Evolutionary conservation across 1,140 invertebrate genomes (phyloP).

Genomic region (Acromyrmex echinatior): DNA sequence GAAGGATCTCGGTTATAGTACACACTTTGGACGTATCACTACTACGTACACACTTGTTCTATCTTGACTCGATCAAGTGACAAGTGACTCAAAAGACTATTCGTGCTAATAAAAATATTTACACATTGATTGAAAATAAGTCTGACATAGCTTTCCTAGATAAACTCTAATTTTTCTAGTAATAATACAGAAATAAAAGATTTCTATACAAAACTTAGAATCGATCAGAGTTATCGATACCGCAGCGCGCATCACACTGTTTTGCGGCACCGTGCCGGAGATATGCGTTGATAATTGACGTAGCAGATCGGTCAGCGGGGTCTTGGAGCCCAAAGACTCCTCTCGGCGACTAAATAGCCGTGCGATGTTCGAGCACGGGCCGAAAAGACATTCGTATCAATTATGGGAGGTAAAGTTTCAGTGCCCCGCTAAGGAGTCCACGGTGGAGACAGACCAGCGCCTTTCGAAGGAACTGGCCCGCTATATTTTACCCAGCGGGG

Average conservation of each 20-base stretch:
- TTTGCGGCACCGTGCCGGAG: slow-evolving; percentile 19
- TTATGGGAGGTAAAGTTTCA: slow-evolving; percentile 83
- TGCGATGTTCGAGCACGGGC: slow-evolving; percentile 79
- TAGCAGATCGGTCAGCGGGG: slow-evolving; percentile 55
- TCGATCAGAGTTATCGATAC: slow-evolving; percentile 22
- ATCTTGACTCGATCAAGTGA: slow-evolving; percentile 63
- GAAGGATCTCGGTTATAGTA: slow-evolving; percentile 67
- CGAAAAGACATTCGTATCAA: slow-evolving; percentile 87
- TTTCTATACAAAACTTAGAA: too few species aligned
- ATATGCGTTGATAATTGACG: slow-evolving; percentile 73
- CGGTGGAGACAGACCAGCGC: slow-evolving; percentile 78
- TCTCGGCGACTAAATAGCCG: slow-evolving; percentile 73
- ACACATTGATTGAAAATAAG: slow-evolving; percentile 1
- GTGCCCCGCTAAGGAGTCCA: slow-evolving; percentile 74
- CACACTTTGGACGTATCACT: slow-evolving; percentile 37
- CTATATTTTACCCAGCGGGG: slow-evolving; percentile 84
- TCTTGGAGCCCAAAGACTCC: slow-evolving; percentile 28
- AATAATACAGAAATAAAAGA: background rate
- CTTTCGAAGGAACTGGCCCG: slow-evolving; percentile 79
- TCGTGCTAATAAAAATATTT: background rate
- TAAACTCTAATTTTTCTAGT: background rate
- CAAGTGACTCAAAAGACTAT: slow-evolving; percentile 50
- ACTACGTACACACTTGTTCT: background rate
- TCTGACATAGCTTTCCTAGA: background rate
- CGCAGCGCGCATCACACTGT: background rate